Base-by-base conservation (phyloP, 2,113 vertebrate genomes). In the Xiphophorus couchianus region DNA sequence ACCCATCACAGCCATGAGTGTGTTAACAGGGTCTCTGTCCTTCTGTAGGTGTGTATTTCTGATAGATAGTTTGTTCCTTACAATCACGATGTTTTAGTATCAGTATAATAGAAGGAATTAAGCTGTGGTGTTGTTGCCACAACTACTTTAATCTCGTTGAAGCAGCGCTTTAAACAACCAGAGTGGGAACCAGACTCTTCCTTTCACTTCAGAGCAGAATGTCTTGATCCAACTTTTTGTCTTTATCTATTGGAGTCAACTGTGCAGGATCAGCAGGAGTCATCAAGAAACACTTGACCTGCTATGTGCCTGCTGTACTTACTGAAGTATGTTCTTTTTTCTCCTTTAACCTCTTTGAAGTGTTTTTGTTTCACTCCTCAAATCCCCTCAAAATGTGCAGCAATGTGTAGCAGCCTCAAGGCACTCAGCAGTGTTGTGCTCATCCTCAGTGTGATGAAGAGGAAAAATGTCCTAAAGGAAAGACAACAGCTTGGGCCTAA, bases 171-270 rank as follows among this genome's bases (percentile, higher is more conserved):
- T 3, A 58, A 58, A 25, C 17, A 58, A 58, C 2, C 19, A 10
- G 39, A 42, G 39, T 51, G 48, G 6, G 17, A 51, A 19, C 48
- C 15, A 19, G 7, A 58, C 51, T 22, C 54, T 78, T 63, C 61
- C 76, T 78, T 51, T 67, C 76, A 72, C 69, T 61, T 35, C 29
- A 61, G 28, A 63, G 72, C 61, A 70, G 62, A 54, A 80, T 60
- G 28, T 75, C 66, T 64, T 33, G 60, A 68, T 65, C 62, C 28
- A 62, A 75, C 29, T n/a, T 42, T 31, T 31, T 37, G 35, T 69
- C 31, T 31, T 33, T 69, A 60, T 31, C 51, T 67, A n/a, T 22
- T 1, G 61, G 51, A 69, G 30, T 39, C 22, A 64, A 69, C 30
- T 72, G 29, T 27, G 33, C 9, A 44, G 31, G n/a, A 44, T 69